Percentiles rank a stretch among this genome's conserved stretches.
Evolutionary conservation across 2,113 vertebrate genomes (phyloP).

Genomic region (Helogale parvula): DNA sequence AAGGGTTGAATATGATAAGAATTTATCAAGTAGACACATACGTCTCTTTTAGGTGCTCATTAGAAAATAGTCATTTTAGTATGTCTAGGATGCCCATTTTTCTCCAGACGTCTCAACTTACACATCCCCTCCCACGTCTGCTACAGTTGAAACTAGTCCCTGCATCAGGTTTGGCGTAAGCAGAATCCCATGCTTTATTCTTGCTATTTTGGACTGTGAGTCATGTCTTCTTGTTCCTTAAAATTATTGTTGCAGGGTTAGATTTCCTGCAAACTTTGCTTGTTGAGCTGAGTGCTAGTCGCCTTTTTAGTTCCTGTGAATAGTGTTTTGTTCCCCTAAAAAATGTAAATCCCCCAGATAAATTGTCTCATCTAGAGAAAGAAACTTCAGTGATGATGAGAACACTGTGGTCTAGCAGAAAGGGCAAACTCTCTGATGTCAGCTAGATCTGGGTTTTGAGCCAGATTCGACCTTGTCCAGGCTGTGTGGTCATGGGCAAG

Average conservation of each 20-base stretch:
- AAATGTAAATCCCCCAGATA: not conserved
- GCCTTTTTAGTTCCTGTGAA: not conserved
- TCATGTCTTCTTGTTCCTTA: slow-evolving; percentile 54
- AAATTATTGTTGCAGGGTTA: slow-evolving; percentile 51
- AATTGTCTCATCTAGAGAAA: not conserved
- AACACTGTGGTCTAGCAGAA: not conserved
- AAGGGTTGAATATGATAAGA: not conserved
- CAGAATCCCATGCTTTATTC: slow-evolving; percentile 1
- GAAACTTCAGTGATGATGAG: not conserved
- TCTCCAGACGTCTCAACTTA: not conserved
- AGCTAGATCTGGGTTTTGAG: not conserved
- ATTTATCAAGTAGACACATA: not conserved
- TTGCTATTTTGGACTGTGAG: slow-evolving; percentile 40
- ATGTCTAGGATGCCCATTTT: not conserved
- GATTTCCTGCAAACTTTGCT: slow-evolving; percentile 50
- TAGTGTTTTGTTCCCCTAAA: not conserved
- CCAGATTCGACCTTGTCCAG: not conserved
- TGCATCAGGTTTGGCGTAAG: not conserved
- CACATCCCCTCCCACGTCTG: not conserved
- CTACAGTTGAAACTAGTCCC: not conserved
- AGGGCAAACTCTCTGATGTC: not conserved
- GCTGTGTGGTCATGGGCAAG: not conserved
- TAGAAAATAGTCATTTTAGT: not conserved
- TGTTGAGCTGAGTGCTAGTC: not conserved
- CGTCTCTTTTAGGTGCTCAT: not conserved